Percentiles rank a stretch among this genome's conserved stretches.
Evolutionary conservation across 2,888 invertebrate species (phyloP).

Genomic region (Argyresthia goedartella): DNA sequence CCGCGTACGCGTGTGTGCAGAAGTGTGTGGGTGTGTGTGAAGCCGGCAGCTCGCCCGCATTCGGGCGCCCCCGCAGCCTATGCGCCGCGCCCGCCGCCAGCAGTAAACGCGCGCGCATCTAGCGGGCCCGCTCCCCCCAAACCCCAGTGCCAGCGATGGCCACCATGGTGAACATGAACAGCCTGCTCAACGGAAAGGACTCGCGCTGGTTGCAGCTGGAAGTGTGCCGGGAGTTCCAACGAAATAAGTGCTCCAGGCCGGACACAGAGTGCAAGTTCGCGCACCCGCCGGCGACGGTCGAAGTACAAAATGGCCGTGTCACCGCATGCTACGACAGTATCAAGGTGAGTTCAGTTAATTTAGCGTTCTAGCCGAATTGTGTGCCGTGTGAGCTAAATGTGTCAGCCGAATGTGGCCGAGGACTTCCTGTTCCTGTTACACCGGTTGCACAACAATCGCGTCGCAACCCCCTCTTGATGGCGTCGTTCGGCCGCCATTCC

Average conservation of each 20-base stretch:
- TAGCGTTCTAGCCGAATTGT: background rate
- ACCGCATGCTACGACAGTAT: conserved; percentile 99
- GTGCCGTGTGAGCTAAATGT: background rate
- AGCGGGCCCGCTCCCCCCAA: conserved; percentile 34
- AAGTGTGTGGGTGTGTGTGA: conserved; percentile 38
- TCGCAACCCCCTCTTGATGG: conserved; percentile 14
- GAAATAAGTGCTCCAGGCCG: conserved; percentile 99
- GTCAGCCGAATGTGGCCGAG: conserved; percentile 4
- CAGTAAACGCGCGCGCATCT: conserved; percentile 56
- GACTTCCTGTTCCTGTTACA: background rate
- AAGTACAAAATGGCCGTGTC: conserved; percentile 99
- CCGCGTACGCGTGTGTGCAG: conserved; percentile 31
- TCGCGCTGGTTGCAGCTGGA: conserved; percentile 99
- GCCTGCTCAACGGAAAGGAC: conserved; percentile 97
- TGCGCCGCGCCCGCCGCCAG: conserved; percentile 62
- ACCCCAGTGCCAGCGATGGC: conserved; percentile 67
- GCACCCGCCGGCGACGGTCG: conserved; percentile 99
- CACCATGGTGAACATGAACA: conserved; percentile 97
- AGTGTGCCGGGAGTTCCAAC: conserved; percentile 99
- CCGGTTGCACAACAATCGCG: conserved; percentile 2
- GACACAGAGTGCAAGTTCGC: conserved; percentile 99
- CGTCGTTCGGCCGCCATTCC: conserved; percentile 54
- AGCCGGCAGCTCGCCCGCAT: conserved; percentile 48
- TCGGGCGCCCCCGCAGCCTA: conserved; percentile 47
- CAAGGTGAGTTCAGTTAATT: conserved; percentile 82